Evolutionary conservation across 2,888 invertebrate genomes (phyloP).

Genomic region (Mythimna pallens): DNA sequence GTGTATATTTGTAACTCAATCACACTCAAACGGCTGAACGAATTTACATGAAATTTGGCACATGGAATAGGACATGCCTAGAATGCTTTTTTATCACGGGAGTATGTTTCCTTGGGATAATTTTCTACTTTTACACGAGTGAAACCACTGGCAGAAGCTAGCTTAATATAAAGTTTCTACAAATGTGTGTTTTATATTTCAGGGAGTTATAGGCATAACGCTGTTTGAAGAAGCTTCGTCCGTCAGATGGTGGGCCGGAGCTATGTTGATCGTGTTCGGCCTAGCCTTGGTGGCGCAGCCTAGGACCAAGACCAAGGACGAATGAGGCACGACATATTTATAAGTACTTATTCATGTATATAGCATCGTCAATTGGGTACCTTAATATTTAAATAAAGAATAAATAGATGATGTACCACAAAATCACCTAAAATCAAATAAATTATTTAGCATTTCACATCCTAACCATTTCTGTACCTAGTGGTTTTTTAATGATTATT

Average conservation of each 20-base stretch:
- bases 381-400: background rate
- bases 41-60: too few relatives aligned
- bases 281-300: constrained; percentile 91
- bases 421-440: background rate
- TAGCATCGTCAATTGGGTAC: background rate
- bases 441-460: too few relatives aligned
- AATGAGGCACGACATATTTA: constrained; percentile 54
- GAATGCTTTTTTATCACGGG: too few relatives aligned
- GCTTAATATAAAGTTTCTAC: background rate
- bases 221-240: constrained; percentile 94
- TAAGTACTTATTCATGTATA: background rate
- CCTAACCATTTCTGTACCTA: too few relatives aligned
- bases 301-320: constrained; percentile 67
- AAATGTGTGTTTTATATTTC: constrained; percentile 55
- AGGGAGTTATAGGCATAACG: constrained; percentile 94
- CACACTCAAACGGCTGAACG: too few relatives aligned
- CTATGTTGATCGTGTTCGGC: constrained; percentile 93
- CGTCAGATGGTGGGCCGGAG: constrained; percentile 93
- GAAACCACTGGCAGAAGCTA: too few relatives aligned
- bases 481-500: too few relatives aligned
- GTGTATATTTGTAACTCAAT: too few relatives aligned
- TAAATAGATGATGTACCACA: background rate
- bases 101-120: too few relatives aligned
- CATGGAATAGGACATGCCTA: too few relatives aligned
- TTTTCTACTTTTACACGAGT: too few relatives aligned